Evolutionary conservation across 37 sponge, comb jelly and placozoan species (phyloP), one percentile per base, ranked within the genome.

Genomic region (Mnemiopsis leidyi): DNA sequence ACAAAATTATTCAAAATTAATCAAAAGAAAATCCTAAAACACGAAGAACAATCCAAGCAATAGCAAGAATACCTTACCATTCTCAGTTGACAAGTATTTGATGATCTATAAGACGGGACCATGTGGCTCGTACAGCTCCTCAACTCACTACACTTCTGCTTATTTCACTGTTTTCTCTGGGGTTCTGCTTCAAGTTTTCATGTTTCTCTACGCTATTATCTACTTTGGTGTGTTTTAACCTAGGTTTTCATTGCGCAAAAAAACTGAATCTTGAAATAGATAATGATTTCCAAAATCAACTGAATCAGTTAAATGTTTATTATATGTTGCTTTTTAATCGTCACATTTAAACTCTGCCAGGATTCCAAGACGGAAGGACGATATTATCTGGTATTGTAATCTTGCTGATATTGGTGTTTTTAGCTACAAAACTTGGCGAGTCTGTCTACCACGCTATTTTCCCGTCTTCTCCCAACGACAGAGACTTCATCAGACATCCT

Each of bases 11-110:
- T n/a, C n/a, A n/a, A n/a, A n/a, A n/a, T n/a, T n/a, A n/a, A n/a
- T n/a, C n/a, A n/a, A n/a, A n/a, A n/a, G n/a, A n/a, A n/a, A n/a
- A n/a, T n/a, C n/a, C n/a, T n/a, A n/a, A n/a, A n/a, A n/a, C n/a
- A n/a, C n/a, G n/a, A n/a, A n/a, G n/a, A n/a, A n/a, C n/a, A n/a
- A n/a, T n/a, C n/a, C n/a, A n/a, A n/a, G n/a, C n/a, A n/a, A n/a
- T n/a, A n/a, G n/a, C n/a, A n/a, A n/a, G n/a, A n/a, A n/a, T n/a
- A n/a, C n/a, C n/a, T n/a, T n/a, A n/a, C 30, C 75, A 7, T 25
- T 28, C 75, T 3, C 75, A 71, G 75, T 71, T 5, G 75, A 71
- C 75, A 71, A 71, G 75, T 71, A 71, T 71, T 25, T 71, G 30
- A 71, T 71, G 75, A 28, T 71, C 5, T 29, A 71, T 25, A 71